Base-by-base conservation (phyloP, 1,140 invertebrate genomes). In the Planococcus citri region DNA sequence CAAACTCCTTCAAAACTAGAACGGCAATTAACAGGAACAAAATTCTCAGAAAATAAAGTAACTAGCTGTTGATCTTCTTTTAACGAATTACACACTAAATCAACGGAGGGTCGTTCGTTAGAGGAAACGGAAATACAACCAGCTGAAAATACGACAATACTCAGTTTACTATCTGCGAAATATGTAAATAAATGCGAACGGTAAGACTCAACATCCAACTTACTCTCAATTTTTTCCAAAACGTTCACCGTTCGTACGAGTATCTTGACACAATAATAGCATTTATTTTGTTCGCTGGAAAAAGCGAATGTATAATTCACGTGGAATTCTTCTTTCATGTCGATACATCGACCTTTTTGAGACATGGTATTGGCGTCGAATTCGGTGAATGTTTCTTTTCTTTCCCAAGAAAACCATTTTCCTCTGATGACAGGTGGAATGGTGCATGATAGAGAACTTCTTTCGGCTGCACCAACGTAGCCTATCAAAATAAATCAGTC, bases 1-100 rank as follows among this genome's bases (percentile, higher is more conserved):
- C 92, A 96, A 2, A 95, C 92, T 72, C 94, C 94, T 83, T 95
- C 94, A 22, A 96, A 80, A 61, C 92, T 93, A 1, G 92, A 94
- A 71, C 92, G 83, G 75, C 94, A 96, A 80, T 95, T 95, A 3
- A 95, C 88, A 27, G 92, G 91, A 12, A 90, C 86, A 78, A 88
- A 91, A 81, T 94, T 95, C 75, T 94, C 91, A 38, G 89, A 90
- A 76, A 95, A 96, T 68, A 95, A 80, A 60, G 92, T 94, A 61
- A 90, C 86, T 0, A 92, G 78, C 74, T 92, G 87, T 75, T 93
- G 89, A 76, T 93, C 86, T 20, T 83, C 79, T 72, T 86, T 85
- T 37, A 95, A 79, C 58, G 82, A 83, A 72, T 78, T 79, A 75
- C 92, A 96, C 1, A 94, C 88, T 76, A 85, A 85, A 67, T 89